These are phyloP conservation scores for Anguilla obscura DNA, from an alignment of 2,797 vertebrate genomes.

Conservation along the genomic window DNA sequence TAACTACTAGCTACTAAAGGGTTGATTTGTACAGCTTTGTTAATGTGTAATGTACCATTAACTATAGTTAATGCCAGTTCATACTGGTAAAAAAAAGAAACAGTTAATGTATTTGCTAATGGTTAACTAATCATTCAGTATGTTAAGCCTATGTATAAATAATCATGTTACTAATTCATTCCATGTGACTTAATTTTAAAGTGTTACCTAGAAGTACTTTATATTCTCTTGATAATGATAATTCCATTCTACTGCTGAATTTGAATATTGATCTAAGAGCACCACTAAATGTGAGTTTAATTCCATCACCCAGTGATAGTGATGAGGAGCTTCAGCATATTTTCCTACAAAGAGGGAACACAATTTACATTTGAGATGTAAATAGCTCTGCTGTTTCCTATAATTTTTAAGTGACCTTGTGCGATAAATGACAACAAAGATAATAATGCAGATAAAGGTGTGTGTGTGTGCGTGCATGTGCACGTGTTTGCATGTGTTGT, in stretches of 20 bases:
- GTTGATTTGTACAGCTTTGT: too few species aligned
- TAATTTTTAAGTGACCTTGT: background rate
- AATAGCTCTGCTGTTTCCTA: background rate
- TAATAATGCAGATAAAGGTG: background rate
- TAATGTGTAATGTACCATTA: too few species aligned
- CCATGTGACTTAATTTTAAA: too few species aligned
- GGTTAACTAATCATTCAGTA: too few species aligned
- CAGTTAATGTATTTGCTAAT: too few species aligned
- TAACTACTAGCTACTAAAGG: too few species aligned
- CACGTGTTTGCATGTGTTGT: too few species aligned
- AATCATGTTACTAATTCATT: too few species aligned
- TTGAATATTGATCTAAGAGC: slow-evolving; percentile 3
- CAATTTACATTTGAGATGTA: background rate
- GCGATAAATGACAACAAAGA: background rate
- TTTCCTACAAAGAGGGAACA: background rate
- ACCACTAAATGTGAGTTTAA: background rate
- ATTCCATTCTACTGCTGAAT: background rate
- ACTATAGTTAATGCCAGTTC: too few species aligned
- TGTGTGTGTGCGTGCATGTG: background rate
- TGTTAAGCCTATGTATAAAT: too few species aligned
- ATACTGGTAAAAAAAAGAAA: too few species aligned
- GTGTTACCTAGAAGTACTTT: background rate
- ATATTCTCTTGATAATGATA: slow-evolving; percentile 15
- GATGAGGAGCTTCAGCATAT: background rate
- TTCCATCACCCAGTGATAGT: background rate